A percentile compares a stretch with the other conserved stretches of the same genome.
These are phyloP conservation scores for Andrena haemorrhoa DNA, from an alignment of 2,888 invertebrate genomes.

Conservation along the genomic window DNA sequence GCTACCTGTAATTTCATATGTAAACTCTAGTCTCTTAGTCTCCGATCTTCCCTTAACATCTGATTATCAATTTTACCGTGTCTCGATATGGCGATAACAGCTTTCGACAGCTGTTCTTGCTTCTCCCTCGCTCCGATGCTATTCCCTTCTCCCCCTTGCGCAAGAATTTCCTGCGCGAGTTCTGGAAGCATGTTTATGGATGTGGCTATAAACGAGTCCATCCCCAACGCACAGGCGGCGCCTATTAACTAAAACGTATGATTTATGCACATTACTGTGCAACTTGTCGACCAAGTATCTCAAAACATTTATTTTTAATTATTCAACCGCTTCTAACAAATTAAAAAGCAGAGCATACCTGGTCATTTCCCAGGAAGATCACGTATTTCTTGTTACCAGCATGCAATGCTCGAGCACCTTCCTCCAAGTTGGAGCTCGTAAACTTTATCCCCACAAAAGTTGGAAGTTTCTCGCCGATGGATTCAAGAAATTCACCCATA, in stretches of 20 bases:
- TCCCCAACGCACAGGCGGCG: constrained; percentile 89
- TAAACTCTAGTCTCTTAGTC: neutral
- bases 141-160: constrained; percentile 86
- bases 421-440: constrained; percentile 90
- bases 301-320: neutral
- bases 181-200: constrained; percentile 89
- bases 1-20: constrained; percentile 85
- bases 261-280: neutral
- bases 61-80: constrained; percentile 79
- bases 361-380: constrained; percentile 90
- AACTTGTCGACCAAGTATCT: neutral
- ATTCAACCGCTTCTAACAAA: neutral
- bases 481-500: constrained; percentile 89
- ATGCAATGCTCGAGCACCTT: constrained; percentile 88
- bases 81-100: constrained; percentile 81
- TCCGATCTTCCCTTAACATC: no score
- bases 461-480: constrained; percentile 88
- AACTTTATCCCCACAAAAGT: constrained; percentile 94
- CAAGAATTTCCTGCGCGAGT: constrained; percentile 86
- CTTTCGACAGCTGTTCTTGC: constrained; percentile 85
- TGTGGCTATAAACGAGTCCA: constrained; percentile 91
- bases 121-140: constrained; percentile 85
- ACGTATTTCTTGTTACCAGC: constrained; percentile 86
- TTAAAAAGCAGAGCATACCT: constrained; percentile 84
- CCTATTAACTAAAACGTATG: constrained; percentile 87